These are phyloP conservation scores for Cheilosia impressa DNA, from an alignment of 2,888 invertebrate species.

Conservation along the genomic window DNA sequence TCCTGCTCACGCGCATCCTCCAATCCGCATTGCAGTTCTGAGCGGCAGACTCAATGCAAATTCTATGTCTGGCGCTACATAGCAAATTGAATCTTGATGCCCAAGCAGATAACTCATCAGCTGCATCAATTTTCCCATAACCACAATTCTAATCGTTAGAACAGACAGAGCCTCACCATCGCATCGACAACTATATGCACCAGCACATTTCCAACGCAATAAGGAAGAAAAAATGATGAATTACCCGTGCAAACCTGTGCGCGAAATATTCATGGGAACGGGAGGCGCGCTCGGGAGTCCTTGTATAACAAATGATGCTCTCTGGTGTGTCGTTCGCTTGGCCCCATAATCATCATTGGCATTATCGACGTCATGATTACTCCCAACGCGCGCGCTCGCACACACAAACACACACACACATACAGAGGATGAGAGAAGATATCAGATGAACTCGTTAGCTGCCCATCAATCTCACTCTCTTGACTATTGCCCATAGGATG, in stretches of 20 bases:
- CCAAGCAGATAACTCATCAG: conserved; percentile 45
- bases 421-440: conserved; percentile 34
- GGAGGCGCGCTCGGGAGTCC: conserved; percentile 28
- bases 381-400: conserved; percentile 27
- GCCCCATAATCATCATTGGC: conserved; percentile 63
- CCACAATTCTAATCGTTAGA: conserved; percentile 63
- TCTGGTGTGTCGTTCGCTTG: conserved; percentile 41
- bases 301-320: conserved; percentile 57
- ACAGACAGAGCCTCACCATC: conserved; percentile 11
- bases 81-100: conserved; percentile 59
- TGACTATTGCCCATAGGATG: conserved; percentile 10
- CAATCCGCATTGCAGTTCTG: neutral
- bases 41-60: conserved; percentile 7
- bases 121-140: conserved; percentile 62
- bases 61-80: conserved; percentile 49
- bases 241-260: conserved; percentile 26
- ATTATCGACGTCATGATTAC: conserved; percentile 67
- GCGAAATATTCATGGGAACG: conserved; percentile 51
- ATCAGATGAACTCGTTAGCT: conserved; percentile 69
- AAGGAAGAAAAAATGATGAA: conserved; percentile 65
- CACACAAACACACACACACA: neutral
- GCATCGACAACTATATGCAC: conserved; percentile 4
- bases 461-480: conserved; percentile 64
- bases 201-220: conserved; percentile 25
- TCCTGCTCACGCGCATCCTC: conserved; percentile 49